Conservation (phyloP, 1,140 invertebrate species). For the Lutraria rhynchaena region DNA sequence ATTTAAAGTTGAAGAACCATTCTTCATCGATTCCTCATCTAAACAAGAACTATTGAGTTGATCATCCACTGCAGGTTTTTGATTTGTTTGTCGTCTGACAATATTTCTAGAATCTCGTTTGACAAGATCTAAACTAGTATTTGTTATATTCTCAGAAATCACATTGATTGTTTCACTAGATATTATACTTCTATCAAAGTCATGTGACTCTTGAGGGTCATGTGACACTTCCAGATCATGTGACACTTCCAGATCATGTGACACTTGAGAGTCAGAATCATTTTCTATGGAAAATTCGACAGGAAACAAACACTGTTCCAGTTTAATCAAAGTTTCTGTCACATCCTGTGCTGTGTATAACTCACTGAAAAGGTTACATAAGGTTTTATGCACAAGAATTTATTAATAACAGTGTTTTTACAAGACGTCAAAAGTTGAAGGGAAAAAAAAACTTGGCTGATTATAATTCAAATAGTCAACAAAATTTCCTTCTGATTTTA, state of each 20-base stretch:
- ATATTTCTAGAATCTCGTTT: slow-evolving; percentile 12
- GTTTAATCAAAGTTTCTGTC: not conserved
- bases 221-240: too few species aligned
- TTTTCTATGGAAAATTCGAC: not conserved
- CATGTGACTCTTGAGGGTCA: too few species aligned
- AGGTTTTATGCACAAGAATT: too few species aligned
- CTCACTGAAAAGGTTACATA: not conserved
- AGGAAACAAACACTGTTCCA: not conserved
- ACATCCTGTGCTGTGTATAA: slow-evolving; percentile 46
- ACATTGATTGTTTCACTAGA: not conserved
- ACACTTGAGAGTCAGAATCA: too few species aligned
- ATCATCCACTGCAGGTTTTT: not conserved
- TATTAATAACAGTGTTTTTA: too few species aligned
- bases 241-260: too few species aligned
- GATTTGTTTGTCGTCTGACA: not conserved
- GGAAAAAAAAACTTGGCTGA: too few species aligned
- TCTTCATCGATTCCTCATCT: not conserved
- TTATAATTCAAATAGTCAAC: too few species aligned
- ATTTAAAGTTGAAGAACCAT: not conserved
- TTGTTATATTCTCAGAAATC: slow-evolving; percentile 46
- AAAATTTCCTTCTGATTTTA: too few species aligned
- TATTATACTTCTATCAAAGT: too few species aligned
- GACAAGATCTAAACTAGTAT: slow-evolving; percentile 42
- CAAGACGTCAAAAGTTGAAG: too few species aligned
- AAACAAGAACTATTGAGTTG: not conserved